Conservation (phyloP, 2,797 vertebrate genomes). For the Fringilla coelebs region DNA sequence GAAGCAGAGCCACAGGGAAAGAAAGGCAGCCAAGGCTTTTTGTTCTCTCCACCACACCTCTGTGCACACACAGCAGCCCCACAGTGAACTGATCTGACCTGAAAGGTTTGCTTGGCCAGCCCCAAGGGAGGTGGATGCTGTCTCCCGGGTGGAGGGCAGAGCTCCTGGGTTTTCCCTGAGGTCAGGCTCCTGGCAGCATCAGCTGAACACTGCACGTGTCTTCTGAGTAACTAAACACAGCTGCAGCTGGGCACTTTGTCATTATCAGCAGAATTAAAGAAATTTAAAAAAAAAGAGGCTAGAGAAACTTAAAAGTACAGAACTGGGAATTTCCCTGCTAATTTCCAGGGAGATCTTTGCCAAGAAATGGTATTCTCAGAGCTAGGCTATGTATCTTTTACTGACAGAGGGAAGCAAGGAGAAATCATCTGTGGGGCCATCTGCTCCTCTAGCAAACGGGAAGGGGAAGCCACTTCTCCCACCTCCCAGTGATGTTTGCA, state of each 20-base stretch:
- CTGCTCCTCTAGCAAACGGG: neutral
- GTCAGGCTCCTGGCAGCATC: neutral
- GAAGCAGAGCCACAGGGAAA: neutral
- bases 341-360: slow-evolving; percentile 3
- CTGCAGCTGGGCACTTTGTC: neutral
- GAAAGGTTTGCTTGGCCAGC: neutral
- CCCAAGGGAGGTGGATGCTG: neutral
- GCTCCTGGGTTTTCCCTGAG: neutral
- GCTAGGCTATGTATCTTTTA: neutral
- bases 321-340: slow-evolving; percentile 34
- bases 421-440: slow-evolving; percentile 35
- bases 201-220: fast-evolving
- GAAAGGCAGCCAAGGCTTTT: neutral
- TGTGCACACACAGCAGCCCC: fast-evolving
- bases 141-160: fast-evolving
- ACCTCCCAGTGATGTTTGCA: neutral
- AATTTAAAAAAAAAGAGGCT: neutral
- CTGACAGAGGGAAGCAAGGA: slow-evolving; percentile 34
- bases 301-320: neutral
- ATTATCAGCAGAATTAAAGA: neutral
- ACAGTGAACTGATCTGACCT: neutral
- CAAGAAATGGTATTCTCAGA: slow-evolving; percentile 7
- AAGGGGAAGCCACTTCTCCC: slow-evolving; percentile 38
- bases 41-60: neutral
- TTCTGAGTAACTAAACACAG: neutral